Base-by-base conservation (phyloP, 2,797 vertebrate species). In the Leptodactylus fallax region DNA sequence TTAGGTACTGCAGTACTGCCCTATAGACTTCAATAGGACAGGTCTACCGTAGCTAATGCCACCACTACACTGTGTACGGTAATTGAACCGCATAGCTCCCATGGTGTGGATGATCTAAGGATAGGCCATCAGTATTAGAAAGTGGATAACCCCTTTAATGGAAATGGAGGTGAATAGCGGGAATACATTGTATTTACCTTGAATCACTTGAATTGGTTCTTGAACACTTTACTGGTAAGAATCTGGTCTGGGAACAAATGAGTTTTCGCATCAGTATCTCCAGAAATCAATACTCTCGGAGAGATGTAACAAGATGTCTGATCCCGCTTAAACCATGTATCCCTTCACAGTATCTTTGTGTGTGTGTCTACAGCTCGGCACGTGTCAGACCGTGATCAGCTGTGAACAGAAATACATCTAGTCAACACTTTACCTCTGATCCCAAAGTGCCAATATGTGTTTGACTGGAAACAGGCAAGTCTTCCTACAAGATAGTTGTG, bases 261-360 rank as follows among this genome's bases (percentile, higher is more conserved):
- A 14, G 81, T 69, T 53, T 56, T 83, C 60, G 69, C 65, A 55
- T 53, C 65, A 55, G 25, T 56, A 51, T 21, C 65, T 67, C 17
- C n/a, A 80, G 79, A 74, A 67, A 87, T 87, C 79, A 87, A 87
- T 87, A 87, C 63, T 21, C 25, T 27, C 80, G 16, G 51, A 81
- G 63, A 81, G 55, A 61, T 58, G 51, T 60, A 72, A 86, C 85
- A 81, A 85, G 83, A 51, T 81, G 85, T 69, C 85, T 71, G 67
- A 60, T 85, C 65, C 63, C 49, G 67, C 51, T 58, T 81, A 81
- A 74, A 60, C 78, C 79, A 49, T 71, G 12, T 87, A 60, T 71
- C 67, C 19, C 63, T 58, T 79, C 21, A 51, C 27, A 3, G 77
- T 67, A 79, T 79, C 74, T 55, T 85, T 79, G 71, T 69, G 60